Evolutionary conservation across 2,113 vertebrate species (phyloP).

Genomic region (Muscicapa adusta): DNA sequence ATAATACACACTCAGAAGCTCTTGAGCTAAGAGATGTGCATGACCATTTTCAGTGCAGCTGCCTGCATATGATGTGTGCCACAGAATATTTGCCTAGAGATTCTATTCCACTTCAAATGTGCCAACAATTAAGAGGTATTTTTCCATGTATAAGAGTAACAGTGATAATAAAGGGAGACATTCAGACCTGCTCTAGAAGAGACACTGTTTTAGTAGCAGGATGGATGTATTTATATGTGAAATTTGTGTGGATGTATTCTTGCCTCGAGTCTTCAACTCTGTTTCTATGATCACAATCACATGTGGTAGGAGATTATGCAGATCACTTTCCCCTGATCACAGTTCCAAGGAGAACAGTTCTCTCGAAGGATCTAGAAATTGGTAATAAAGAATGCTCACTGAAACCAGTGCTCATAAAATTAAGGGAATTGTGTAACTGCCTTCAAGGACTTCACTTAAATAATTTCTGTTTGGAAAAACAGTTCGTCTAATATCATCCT

Average conservation of each 20-base stretch:
- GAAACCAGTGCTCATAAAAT: not conserved
- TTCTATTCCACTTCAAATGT: not conserved
- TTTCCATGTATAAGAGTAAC: not conserved
- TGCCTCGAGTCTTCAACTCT: not conserved
- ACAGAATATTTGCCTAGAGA: not conserved
- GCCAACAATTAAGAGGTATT: not conserved
- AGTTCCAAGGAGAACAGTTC: not conserved
- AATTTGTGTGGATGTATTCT: fast-evolving
- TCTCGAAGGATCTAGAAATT: not conserved
- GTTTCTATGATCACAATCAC: not conserved
- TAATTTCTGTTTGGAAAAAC: not conserved
- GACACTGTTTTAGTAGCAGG: not conserved
- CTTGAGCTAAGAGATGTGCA: not conserved
- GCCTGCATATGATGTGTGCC: not conserved
- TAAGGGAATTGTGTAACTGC: not conserved
- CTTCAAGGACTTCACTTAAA: not conserved
- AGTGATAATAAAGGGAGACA: not conserved
- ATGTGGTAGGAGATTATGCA: not conserved
- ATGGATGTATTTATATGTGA: not conserved
- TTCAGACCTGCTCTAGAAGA: not conserved
- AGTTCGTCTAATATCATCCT: not conserved
- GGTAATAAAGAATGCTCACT: not conserved
- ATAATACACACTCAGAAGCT: not conserved
- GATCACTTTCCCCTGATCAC: not conserved
- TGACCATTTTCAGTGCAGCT: not conserved